Evolutionary conservation across 2,888 invertebrate genomes (phyloP).

Genomic region (Acronicta alni): DNA sequence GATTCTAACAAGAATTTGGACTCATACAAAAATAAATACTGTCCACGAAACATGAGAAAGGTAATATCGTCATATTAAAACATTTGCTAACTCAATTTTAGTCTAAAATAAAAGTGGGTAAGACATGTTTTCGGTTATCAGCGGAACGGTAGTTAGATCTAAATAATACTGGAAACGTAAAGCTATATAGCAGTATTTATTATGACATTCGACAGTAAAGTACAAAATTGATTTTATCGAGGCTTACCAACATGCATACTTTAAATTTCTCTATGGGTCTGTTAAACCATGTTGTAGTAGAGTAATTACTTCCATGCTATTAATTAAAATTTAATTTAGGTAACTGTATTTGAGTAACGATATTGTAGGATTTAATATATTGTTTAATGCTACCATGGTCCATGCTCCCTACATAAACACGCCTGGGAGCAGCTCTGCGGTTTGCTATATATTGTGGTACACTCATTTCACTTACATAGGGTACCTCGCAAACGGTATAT

Average conservation of each 20-base stretch:
- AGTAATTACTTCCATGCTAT: constrained; percentile 71
- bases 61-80: constrained; percentile 76
- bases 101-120: constrained; percentile 70
- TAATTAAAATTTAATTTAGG: constrained; percentile 72
- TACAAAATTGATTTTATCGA: constrained; percentile 87
- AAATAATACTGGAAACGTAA: constrained; percentile 75
- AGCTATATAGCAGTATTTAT: constrained; percentile 84
- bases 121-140: constrained; percentile 73
- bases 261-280: constrained; percentile 72
- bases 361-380: constrained; percentile 47
- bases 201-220: constrained; percentile 86
- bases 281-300: constrained; percentile 62
- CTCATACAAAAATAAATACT: constrained; percentile 87
- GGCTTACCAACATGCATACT: constrained; percentile 74
- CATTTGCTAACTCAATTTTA: constrained; percentile 71
- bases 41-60: constrained; percentile 86
- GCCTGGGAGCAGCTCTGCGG: constrained; percentile 7
- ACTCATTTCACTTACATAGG: constrained; percentile 14
- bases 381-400: constrained; percentile 13
- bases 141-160: constrained; percentile 70
- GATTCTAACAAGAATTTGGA: constrained; percentile 87
- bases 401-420: constrained; percentile 1
- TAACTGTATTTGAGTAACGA: constrained; percentile 62
- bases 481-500: not conserved
- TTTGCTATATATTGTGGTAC: constrained; percentile 14